phyloP scores from a whole-genome alignment of 2,113 vertebrate genomes.

The Podilymbus podiceps region DNA sequence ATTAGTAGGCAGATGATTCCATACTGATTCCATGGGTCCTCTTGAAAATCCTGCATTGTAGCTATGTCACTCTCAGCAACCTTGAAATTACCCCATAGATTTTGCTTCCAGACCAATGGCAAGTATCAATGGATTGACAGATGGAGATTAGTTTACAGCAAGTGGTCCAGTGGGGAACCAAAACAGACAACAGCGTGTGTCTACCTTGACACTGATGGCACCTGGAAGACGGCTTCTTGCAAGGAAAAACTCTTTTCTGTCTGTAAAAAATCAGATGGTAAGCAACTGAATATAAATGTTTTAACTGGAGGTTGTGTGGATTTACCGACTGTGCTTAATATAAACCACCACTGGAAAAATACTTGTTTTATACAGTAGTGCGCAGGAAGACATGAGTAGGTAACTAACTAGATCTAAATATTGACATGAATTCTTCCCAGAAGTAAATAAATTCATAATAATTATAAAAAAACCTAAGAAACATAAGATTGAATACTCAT shows the following conservation, averaged over 20 bases:
- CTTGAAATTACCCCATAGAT: not conserved
- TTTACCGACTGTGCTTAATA: not conserved
- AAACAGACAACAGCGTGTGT: slow-evolving; percentile 83
- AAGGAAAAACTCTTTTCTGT: slow-evolving; percentile 76
- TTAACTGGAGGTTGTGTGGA: not conserved
- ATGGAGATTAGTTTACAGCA: slow-evolving; percentile 83
- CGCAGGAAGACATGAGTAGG: not conserved
- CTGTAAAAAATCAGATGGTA: slow-evolving; percentile 88
- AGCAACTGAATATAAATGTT: not conserved
- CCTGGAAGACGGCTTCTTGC: slow-evolving; percentile 87
- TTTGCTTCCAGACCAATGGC: slow-evolving; percentile 77
- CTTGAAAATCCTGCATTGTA: not conserved
- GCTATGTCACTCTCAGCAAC: not conserved
- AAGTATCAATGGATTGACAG: slow-evolving; percentile 85
- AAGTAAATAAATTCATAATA: not conserved
- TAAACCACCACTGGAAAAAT: not conserved
- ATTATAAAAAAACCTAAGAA: not conserved
- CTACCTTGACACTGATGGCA: slow-evolving; percentile 81
- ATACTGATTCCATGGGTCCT: not conserved
- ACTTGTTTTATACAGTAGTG: not conserved
- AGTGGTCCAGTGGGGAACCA: slow-evolving; percentile 86
- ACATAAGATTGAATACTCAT: not conserved
- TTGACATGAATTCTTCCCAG: not conserved
- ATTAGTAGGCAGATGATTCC: not conserved
- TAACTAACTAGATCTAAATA: not conserved